A percentile compares a stretch with the other conserved stretches of the same genome.
phyloP scores from a whole-genome alignment of 2,113 vertebrate species.

The Coptodon rendalli region DNA sequence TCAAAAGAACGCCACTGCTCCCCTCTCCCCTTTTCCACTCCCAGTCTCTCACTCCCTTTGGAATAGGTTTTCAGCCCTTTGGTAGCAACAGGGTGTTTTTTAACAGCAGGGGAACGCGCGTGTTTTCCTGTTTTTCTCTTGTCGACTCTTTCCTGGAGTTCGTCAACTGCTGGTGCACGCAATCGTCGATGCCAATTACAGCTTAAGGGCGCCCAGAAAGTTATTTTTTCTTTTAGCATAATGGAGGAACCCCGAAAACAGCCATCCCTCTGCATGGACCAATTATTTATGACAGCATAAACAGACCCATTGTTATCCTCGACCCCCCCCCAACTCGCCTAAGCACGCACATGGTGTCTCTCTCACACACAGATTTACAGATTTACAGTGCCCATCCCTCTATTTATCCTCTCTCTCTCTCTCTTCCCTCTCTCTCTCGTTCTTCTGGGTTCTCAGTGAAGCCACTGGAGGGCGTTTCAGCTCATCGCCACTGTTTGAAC shows the following conservation, averaged over 20 bases:
- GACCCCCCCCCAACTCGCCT: not conserved
- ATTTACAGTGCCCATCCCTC: not conserved
- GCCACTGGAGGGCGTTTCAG: slow-evolving; percentile 48
- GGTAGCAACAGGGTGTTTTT: not conserved
- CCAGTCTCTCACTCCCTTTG: not conserved
- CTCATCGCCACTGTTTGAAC: not conserved
- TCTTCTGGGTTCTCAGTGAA: not conserved
- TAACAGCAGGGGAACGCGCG: not conserved
- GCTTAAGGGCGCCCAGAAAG: slow-evolving; percentile 1
- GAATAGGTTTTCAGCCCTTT: not conserved
- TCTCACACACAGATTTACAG: not conserved
- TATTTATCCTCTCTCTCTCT: not conserved
- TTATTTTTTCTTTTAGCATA: slow-evolving; percentile 7
- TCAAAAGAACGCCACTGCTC: slow-evolving; percentile 21
- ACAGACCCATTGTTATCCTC: not conserved
- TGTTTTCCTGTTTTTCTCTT: not conserved
- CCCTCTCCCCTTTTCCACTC: not conserved
- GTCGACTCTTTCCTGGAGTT: not conserved
- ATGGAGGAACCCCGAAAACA: not conserved
- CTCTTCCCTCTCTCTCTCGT: not conserved
- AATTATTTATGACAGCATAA: slow-evolving; percentile 46
- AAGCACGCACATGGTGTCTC: not conserved
- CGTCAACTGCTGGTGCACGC: not conserved
- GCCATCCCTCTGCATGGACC: slow-evolving; percentile 2
- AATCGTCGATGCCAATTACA: slow-evolving; percentile 31